A percentile compares a stretch with the other conserved stretches of the same genome.
Evolutionary conservation across 2,113 vertebrate genomes (phyloP).

Genomic region (Shinisaurus crocodilurus): DNA sequence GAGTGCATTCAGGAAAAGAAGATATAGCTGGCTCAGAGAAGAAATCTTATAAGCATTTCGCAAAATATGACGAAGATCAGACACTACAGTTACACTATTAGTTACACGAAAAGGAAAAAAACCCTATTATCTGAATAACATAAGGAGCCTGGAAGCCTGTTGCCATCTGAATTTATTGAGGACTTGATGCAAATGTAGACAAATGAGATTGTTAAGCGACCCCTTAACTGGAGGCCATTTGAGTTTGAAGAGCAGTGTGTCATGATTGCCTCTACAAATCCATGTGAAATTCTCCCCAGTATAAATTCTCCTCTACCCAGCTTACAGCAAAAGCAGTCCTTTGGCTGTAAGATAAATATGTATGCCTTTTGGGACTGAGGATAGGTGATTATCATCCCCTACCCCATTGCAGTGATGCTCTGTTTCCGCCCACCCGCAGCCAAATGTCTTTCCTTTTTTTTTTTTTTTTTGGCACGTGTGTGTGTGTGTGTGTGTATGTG

Average conservation of each 20-base stretch:
- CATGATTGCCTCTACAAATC: slow-evolving; percentile 70
- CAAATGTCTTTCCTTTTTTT: neutral
- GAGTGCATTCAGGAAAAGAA: slow-evolving; percentile 28
- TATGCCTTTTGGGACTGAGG: slow-evolving; percentile 71
- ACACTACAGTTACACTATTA: slow-evolving; percentile 57
- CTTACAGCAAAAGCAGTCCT: slow-evolving; percentile 65
- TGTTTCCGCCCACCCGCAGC: slow-evolving; percentile 33
- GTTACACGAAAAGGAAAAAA: slow-evolving; percentile 53
- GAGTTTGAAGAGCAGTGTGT: slow-evolving; percentile 73
- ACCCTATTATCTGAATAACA: slow-evolving; percentile 56
- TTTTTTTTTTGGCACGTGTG: neutral
- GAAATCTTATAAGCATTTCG: slow-evolving; percentile 54
- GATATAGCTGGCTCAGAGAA: slow-evolving; percentile 15
- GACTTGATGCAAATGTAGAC: slow-evolving; percentile 76
- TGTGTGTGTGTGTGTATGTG: slow-evolving; percentile 51
- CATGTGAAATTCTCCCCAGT: slow-evolving; percentile 69
- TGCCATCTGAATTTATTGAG: slow-evolving; percentile 73
- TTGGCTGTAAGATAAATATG: slow-evolving; percentile 69
- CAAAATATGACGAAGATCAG: slow-evolving; percentile 61
- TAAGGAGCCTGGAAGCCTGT: slow-evolving; percentile 69
- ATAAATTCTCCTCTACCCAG: slow-evolving; percentile 64
- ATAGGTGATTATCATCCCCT: slow-evolving; percentile 78
- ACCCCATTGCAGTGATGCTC: slow-evolving; percentile 70
- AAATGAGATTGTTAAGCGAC: slow-evolving; percentile 74
- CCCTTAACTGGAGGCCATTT: slow-evolving; percentile 72